Evolutionary conservation across 2,888 invertebrate species (phyloP).

Genomic region (Micoletzkya japonica): DNA sequence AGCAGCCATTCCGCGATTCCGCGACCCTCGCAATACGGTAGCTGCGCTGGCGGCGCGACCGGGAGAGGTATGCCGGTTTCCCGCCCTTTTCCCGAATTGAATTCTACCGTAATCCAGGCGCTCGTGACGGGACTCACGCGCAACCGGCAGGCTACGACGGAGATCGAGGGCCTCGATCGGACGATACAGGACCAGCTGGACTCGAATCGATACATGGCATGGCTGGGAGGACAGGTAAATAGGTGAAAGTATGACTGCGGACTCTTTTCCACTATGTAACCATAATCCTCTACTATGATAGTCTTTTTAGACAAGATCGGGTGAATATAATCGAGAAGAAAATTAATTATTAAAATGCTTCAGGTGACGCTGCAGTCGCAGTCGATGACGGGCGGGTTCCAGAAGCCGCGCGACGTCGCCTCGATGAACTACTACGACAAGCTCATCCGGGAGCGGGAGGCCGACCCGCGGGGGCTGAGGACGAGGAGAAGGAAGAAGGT

Average conservation of each 20-base stretch:
- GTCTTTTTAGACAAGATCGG: neutral
- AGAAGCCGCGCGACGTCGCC: conserved; percentile 51
- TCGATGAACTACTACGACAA: conserved; percentile 50
- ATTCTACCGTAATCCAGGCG: conserved; percentile 11
- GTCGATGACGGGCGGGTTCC: conserved; percentile 55
- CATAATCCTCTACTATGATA: conserved; percentile 1
- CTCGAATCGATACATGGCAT: conserved; percentile 53
- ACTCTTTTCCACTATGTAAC: neutral
- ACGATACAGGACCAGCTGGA: conserved; percentile 49
- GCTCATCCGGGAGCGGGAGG: conserved; percentile 30
- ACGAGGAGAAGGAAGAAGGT: conserved; percentile 2
- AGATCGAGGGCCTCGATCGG: conserved; percentile 47
- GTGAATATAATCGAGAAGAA: neutral
- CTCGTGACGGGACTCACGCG: conserved; percentile 32
- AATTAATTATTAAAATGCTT: neutral
- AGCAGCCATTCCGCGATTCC: conserved; percentile 50
- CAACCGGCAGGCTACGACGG: conserved; percentile 49
- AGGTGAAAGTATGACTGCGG: neutral
- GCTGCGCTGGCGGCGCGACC: conserved; percentile 36
- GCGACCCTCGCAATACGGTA: conserved; percentile 36
- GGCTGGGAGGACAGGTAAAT: conserved; percentile 56
- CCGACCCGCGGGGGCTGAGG: conserved; percentile 25
- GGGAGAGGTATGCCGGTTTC: conserved; percentile 27
- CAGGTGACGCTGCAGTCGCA: conserved; percentile 54
- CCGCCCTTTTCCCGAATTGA: neutral